Conservation (phyloP, 2,113 vertebrate genomes). For the Tachysurus vachellii region DNA sequence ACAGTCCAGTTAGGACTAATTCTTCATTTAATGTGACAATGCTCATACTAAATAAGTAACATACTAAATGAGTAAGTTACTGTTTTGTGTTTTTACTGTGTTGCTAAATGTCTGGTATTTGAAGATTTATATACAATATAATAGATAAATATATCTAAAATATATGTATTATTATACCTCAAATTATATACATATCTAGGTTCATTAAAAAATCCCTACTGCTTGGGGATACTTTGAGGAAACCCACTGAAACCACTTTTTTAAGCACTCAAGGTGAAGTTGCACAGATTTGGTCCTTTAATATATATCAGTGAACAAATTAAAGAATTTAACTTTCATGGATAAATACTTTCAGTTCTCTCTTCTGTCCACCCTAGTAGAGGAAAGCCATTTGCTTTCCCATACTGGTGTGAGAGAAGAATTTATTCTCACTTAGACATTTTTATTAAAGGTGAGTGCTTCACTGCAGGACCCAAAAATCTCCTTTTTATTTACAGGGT, state of each 20-base stretch:
- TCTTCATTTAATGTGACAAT: neutral
- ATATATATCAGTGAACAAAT: neutral
- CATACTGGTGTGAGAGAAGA: neutral
- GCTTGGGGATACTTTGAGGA: neutral
- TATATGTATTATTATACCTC: neutral
- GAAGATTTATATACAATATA: neutral
- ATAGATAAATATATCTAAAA: too few species aligned
- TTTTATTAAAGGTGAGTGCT: constrained; percentile 1
- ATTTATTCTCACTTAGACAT: neutral
- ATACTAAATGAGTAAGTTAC: neutral
- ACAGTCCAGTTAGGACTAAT: neutral
- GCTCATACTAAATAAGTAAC: neutral
- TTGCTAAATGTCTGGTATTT: neutral
- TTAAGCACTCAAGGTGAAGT: too few species aligned
- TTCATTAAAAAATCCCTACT: neutral
- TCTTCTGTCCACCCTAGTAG: neutral
- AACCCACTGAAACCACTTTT: neutral
- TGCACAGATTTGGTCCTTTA: neutral
- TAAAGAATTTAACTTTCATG: neutral
- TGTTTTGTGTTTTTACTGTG: neutral
- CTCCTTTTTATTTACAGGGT: neutral
- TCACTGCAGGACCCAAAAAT: neutral
- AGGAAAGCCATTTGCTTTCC: neutral
- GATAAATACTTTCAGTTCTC: neutral
- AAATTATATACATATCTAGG: neutral